Conservation (phyloP, 2,888 invertebrate species). For the Acheta domesticus region DNA sequence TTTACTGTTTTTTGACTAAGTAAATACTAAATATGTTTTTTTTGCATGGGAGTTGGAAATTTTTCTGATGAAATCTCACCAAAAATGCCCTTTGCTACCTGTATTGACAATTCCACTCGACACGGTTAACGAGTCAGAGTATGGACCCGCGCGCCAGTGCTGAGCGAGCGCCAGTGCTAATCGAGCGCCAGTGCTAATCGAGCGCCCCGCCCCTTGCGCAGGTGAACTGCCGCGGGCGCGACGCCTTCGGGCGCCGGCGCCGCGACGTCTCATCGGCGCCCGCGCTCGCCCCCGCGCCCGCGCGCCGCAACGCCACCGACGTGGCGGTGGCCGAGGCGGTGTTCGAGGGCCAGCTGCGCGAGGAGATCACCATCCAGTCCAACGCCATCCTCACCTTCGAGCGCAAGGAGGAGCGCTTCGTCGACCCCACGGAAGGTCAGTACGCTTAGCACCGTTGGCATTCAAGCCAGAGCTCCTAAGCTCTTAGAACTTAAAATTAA, state of each 20-base stretch:
- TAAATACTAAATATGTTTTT: too few species aligned
- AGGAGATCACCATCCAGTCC: slow-evolving; percentile 89
- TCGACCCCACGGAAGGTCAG: slow-evolving; percentile 74
- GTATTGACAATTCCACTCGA: too few species aligned
- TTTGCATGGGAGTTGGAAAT: too few species aligned
- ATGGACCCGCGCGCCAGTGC: too few species aligned
- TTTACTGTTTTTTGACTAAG: too few species aligned
- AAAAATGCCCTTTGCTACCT: too few species aligned
- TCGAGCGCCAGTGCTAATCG: too few species aligned
- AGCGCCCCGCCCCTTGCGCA: slow-evolving; percentile 43
- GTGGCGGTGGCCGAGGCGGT: slow-evolving; percentile 57
- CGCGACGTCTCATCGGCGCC: slow-evolving; percentile 47
- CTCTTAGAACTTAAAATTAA: too few species aligned
- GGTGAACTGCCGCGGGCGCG: slow-evolving; percentile 88
- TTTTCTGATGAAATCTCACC: too few species aligned
- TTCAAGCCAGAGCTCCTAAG: too few species aligned
- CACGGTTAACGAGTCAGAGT: too few species aligned
- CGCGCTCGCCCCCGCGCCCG: slow-evolving; percentile 39
- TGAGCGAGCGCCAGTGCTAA: too few species aligned
- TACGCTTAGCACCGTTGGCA: neutral
- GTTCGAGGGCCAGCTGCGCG: slow-evolving; percentile 76
- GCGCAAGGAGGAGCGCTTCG: slow-evolving; percentile 73
- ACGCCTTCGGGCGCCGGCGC: slow-evolving; percentile 82
- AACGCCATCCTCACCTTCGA: slow-evolving; percentile 89
- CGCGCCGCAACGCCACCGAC: slow-evolving; percentile 53